Evolutionary conservation across 1,140 invertebrate genomes (phyloP).

Genomic region (Cyclargus thomasi): DNA sequence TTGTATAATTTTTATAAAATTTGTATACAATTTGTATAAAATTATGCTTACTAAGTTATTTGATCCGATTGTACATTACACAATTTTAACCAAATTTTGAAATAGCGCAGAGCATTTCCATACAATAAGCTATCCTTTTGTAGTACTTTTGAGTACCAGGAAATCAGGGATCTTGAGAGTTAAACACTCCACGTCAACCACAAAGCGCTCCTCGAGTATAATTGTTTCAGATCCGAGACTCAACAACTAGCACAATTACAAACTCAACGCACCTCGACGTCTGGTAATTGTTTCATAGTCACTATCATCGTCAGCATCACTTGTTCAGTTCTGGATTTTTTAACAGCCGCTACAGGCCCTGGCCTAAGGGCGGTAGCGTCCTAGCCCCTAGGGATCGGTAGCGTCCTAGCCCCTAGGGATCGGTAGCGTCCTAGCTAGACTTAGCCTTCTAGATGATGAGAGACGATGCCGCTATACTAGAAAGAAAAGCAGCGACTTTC

Average conservation of each 20-base stretch:
- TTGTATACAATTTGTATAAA: too few relatives aligned
- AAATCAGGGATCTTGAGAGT: neutral
- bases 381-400: too few relatives aligned
- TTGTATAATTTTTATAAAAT: too few relatives aligned
- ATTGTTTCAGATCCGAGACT: conserved; percentile 1
- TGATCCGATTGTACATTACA: neutral
- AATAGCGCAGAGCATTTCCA: neutral
- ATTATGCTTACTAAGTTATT: too few relatives aligned
- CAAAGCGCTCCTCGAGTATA: neutral
- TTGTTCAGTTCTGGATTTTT: too few relatives aligned
- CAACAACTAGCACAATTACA: conserved; percentile 11
- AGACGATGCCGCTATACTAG: too few relatives aligned
- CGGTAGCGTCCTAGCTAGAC: too few relatives aligned
- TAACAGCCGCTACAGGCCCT: too few relatives aligned
- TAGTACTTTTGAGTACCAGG: neutral
- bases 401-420: too few relatives aligned
- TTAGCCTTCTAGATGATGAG: too few relatives aligned
- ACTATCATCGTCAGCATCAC: neutral
- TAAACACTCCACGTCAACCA: conserved; percentile 5
- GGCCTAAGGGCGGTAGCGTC: too few relatives aligned
- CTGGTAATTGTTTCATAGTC: neutral
- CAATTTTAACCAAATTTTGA: neutral
- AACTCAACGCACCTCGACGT: neutral
- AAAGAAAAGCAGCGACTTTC: too few relatives aligned
- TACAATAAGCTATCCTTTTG: neutral